These are phyloP conservation scores for Neodiprion virginianus DNA, from an alignment of 1,140 invertebrate genomes.

Conservation along the genomic window DNA sequence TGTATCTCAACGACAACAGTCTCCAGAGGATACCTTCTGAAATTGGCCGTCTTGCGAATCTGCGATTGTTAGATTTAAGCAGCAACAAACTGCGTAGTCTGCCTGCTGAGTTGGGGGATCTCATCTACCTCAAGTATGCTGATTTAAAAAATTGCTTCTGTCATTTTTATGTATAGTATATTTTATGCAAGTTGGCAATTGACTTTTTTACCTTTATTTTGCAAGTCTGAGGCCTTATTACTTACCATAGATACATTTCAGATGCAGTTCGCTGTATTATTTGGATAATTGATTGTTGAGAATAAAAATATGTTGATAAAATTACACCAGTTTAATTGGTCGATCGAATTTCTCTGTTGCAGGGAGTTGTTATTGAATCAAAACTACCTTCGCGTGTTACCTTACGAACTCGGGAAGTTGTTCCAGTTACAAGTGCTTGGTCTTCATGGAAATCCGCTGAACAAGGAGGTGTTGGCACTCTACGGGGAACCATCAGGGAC, in stretches of 20 bases:
- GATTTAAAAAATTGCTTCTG: conserved; percentile 14
- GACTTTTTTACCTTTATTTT: conserved; percentile 22
- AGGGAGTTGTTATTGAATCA: conserved; percentile 94
- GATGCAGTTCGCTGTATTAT: no score
- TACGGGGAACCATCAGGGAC: conserved; percentile 94
- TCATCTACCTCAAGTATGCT: conserved; percentile 84
- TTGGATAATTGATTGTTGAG: no score
- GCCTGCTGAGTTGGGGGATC: conserved; percentile 94
- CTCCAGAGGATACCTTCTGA: conserved; percentile 87
- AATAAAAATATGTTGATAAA: no score
- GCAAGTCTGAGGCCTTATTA: conserved; percentile 8
- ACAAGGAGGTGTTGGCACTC: conserved; percentile 88
- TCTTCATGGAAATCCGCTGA: conserved; percentile 92
- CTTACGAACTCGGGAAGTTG: conserved; percentile 96
- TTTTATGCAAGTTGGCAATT: no score
- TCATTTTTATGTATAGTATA: not conserved
- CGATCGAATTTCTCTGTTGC: conserved; percentile 46
- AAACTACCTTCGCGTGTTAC: conserved; percentile 91
- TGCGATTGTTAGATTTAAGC: conserved; percentile 90
- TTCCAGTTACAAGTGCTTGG: conserved; percentile 93
- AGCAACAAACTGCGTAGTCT: conserved; percentile 92
- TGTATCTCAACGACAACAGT: conserved; percentile 95
- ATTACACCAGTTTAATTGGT: no score
- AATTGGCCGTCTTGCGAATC: conserved; percentile 82
- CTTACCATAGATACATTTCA: no score